Conservation (phyloP, 1,140 invertebrate species). For the Drosophila fuyamai region DNA sequence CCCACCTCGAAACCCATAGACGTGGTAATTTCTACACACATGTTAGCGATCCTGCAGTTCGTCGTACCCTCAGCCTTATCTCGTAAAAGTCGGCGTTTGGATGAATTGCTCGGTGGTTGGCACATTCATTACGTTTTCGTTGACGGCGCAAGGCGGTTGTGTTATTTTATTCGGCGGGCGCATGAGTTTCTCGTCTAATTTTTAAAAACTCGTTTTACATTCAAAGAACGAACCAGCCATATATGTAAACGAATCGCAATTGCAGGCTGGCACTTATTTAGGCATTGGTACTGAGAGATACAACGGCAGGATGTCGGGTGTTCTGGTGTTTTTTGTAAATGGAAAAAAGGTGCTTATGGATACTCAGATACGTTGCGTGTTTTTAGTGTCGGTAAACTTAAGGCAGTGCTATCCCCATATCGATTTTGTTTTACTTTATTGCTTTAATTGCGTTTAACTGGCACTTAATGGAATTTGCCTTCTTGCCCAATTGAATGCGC, state of each 20-base stretch:
- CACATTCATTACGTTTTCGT: slow-evolving; percentile 64
- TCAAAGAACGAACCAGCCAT: slow-evolving; percentile 14
- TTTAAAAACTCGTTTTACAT: slow-evolving; percentile 31
- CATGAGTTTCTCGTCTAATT: slow-evolving; percentile 20
- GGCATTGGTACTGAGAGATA: slow-evolving; percentile 21
- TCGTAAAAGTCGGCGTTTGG: slow-evolving; percentile 21
- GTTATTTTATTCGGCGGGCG: slow-evolving; percentile 13
- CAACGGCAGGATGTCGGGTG: slow-evolving; percentile 45
- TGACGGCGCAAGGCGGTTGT: slow-evolving; percentile 63
- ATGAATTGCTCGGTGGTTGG: slow-evolving; percentile 27
- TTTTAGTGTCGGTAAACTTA: neutral
- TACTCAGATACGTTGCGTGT: slow-evolving; percentile 22
- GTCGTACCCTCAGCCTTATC: slow-evolving; percentile 29
- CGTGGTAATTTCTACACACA: neutral
- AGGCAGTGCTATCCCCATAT: slow-evolving; percentile 5
- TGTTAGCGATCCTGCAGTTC: slow-evolving; percentile 32
- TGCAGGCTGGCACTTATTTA: slow-evolving; percentile 27
- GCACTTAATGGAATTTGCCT: slow-evolving; percentile 4
- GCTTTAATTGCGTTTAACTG: slow-evolving; percentile 14
- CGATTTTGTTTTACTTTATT: slow-evolving; percentile 21
- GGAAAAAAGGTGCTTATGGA: slow-evolving; percentile 85
- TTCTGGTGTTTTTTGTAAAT: slow-evolving; percentile 86
- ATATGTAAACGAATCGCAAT: slow-evolving; percentile 32
- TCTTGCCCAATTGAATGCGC: slow-evolving; percentile 39
- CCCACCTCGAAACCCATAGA: neutral